Percentiles rank a stretch among this genome's conserved stretches.
Conservation (phyloP, 2,113 vertebrate genomes). For the Rhabdomys dilectus region DNA sequence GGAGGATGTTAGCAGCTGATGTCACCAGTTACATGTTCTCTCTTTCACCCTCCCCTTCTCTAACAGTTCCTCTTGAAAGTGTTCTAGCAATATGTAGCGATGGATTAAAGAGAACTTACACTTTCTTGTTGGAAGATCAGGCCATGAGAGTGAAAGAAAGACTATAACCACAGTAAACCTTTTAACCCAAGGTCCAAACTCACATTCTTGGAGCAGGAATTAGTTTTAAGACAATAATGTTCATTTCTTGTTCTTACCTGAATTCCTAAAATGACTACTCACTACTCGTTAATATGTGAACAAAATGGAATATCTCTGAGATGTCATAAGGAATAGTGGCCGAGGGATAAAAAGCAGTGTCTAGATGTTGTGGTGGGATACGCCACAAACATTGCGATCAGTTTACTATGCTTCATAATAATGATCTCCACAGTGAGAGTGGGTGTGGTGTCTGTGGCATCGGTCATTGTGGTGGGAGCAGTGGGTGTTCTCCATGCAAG, state of each 20-base stretch:
- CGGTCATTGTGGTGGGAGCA: not conserved
- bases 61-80: accelerated
- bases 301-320: not conserved
- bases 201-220: not conserved
- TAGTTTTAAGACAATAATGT: not conserved
- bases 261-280: not conserved
- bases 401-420: not conserved
- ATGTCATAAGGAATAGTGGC: not conserved
- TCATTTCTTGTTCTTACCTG: not conserved
- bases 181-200: not conserved
- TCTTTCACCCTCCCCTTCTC: not conserved
- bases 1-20: not conserved
- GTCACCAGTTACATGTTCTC: not conserved
- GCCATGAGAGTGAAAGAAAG: not conserved
- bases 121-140: not conserved
- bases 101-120: not conserved
- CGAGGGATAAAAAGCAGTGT: not conserved
- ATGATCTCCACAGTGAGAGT: too few species aligned
- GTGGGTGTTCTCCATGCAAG: not conserved
- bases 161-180: too few species aligned
- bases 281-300: not conserved
- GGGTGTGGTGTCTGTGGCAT: not conserved
- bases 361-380: not conserved
- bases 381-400: not conserved
- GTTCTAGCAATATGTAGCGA: accelerated